Conservation (phyloP, 2,797 vertebrate genomes). For the Capromys pilorides region DNA sequence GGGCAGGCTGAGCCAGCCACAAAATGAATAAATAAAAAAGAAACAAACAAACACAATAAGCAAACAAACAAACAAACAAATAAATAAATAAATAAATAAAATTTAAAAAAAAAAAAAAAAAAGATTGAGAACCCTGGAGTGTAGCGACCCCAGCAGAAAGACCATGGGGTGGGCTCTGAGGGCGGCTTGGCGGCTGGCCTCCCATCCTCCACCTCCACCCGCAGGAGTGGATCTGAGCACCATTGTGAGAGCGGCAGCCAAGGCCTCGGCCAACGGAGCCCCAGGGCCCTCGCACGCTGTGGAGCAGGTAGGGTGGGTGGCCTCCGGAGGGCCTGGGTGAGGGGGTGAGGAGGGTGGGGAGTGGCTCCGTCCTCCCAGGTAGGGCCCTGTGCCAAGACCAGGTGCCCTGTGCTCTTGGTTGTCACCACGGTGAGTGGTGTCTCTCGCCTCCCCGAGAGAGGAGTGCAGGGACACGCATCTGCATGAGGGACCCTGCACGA, state of each 20-base stretch:
- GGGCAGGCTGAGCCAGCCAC: no score
- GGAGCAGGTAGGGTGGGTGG: constrained; percentile 87
- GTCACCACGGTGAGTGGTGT: background rate
- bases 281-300: constrained; percentile 90
- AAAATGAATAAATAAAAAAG: no score
- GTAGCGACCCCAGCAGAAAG: background rate
- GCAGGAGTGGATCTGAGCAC: constrained; percentile 95
- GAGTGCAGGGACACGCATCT: no score
- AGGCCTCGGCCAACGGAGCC: constrained; percentile 82
- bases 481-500: background rate
- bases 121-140: background rate
- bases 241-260: constrained; percentile 90
- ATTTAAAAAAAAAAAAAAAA: no score
- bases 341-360: no score
- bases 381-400: background rate
- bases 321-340: background rate
- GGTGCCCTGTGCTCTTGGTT: rapidly evolving
- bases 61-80: no score
- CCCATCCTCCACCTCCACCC: background rate
- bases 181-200: background rate
- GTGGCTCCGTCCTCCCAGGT: no score
- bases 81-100: no score
- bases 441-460: background rate
- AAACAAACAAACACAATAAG: no score
- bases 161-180: background rate